Base-by-base conservation (phyloP, 1,140 invertebrate species). In the Radopholus similis region DNA sequence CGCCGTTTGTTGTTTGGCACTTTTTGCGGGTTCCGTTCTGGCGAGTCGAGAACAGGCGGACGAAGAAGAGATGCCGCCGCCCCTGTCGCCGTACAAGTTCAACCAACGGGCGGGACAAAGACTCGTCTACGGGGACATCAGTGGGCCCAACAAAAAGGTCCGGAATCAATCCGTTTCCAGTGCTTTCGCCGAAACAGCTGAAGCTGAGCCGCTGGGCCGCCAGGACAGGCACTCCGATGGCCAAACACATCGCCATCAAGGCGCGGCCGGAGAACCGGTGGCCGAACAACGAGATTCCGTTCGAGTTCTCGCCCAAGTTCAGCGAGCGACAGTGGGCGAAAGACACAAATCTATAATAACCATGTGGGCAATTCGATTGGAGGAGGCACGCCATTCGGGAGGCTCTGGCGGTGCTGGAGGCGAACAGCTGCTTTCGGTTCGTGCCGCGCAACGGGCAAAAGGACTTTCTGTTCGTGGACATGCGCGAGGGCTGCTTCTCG, bases 381-480 rank as follows among this genome's bases (percentile, higher is more conserved):
- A 70, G 68, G 44, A 70, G 65, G 32, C 40, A 40, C 21, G 66
- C 44, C 35, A 69, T 72, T 30, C 34, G 30, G 11, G 59, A 71
- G n/a, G 42, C 70, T 11, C 18, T 72, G 8, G 66, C 67, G 35
- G 54, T 42, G 40, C 32, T 72, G 13, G 70, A 72, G 35, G 38
- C 44, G 34, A 55, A 51, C 35, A 56, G 47, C 13, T 72, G 70
- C 38, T 72, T 72, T 40, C 49, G 56, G 18, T 72, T 72, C 38
- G n/a, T 70, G 13, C 58, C 71, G 13, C 44, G 42, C 21, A 40
- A 37, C 37, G 38, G 51, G 21, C 58, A 72, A 37, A 32, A 34
- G 32, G 68, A 72, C 32, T 72, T 54, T 71, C 47, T 72, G n/a
- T 73, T 66, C 58, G 42, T 72, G 40, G 70, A 71, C 32, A 71